A percentile compares a stretch with the other conserved stretches of the same genome.
phyloP scores from a whole-genome alignment of 2,888 invertebrate genomes.

The Amiota communis region DNA sequence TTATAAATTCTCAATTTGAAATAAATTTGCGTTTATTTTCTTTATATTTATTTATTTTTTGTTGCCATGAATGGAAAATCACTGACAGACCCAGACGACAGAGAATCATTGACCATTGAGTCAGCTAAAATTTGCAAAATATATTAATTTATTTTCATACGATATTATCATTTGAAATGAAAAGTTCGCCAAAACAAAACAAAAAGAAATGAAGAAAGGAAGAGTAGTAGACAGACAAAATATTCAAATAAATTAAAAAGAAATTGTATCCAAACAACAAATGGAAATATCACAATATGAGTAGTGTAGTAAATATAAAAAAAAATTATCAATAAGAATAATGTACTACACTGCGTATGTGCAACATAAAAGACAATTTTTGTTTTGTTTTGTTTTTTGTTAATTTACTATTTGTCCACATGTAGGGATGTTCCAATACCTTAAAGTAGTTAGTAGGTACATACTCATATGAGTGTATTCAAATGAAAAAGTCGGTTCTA shows the following conservation, averaged over 20 bases:
- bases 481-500: no score
- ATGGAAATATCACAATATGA: no score
- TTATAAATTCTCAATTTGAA: not conserved
- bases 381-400: no score
- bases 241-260: not conserved
- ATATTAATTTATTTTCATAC: not conserved
- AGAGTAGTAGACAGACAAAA: not conserved
- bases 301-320: no score
- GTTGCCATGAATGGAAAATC: not conserved
- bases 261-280: no score
- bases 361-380: no score
- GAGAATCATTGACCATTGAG: not conserved
- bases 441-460: no score
- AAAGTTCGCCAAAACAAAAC: not conserved
- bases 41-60: not conserved
- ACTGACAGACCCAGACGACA: not conserved
- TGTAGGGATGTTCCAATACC: no score
- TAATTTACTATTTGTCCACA: no score
- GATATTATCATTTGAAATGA: conserved; percentile 1
- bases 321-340: no score
- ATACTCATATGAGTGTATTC: no score
- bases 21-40: not conserved
- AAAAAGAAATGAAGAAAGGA: not conserved
- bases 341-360: no score
- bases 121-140: not conserved